A percentile compares a stretch with the other conserved stretches of the same genome.
Evolutionary conservation across 2,797 vertebrate species (phyloP).

Genomic region (Alectoris magna): DNA sequence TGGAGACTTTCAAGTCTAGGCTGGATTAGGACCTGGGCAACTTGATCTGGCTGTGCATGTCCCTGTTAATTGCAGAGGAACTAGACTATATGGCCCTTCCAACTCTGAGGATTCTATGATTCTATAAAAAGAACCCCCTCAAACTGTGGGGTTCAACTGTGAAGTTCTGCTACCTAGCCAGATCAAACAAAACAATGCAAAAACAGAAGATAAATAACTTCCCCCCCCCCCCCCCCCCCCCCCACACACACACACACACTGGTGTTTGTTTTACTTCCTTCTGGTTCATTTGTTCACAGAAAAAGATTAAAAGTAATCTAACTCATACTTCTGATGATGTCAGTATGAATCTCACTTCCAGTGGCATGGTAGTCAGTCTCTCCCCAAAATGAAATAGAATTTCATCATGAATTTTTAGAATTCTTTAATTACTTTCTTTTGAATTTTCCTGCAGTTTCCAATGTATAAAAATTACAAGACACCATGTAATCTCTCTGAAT

Average conservation of each 20-base stretch:
- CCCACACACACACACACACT: too few relatives aligned
- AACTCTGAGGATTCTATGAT: too few relatives aligned
- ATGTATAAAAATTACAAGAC: background rate
- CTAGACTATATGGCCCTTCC: too few relatives aligned
- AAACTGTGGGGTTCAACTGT: background rate
- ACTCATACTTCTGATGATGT: background rate
- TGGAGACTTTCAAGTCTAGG: too few relatives aligned
- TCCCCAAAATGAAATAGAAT: background rate
- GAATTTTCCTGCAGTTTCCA: background rate
- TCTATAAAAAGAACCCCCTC: background rate
- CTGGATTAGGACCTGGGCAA: too few relatives aligned
- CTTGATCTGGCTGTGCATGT: too few relatives aligned
- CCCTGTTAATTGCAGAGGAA: too few relatives aligned
- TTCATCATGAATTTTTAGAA: background rate
- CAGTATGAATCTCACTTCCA: background rate
- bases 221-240: too few relatives aligned
- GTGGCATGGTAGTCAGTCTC: fast-evolving
- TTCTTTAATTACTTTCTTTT: background rate
- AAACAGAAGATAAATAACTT: background rate
- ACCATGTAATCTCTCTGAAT: background rate
- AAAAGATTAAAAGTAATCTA: background rate
- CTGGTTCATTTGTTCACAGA: background rate
- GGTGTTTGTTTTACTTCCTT: background rate
- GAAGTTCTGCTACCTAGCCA: background rate
- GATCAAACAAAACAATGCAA: background rate